A percentile compares a stretch with the other conserved stretches of the same genome.
These are phyloP conservation scores for Chunga burmeisteri DNA, from an alignment of 2,113 vertebrate genomes.

Conservation along the genomic window DNA sequence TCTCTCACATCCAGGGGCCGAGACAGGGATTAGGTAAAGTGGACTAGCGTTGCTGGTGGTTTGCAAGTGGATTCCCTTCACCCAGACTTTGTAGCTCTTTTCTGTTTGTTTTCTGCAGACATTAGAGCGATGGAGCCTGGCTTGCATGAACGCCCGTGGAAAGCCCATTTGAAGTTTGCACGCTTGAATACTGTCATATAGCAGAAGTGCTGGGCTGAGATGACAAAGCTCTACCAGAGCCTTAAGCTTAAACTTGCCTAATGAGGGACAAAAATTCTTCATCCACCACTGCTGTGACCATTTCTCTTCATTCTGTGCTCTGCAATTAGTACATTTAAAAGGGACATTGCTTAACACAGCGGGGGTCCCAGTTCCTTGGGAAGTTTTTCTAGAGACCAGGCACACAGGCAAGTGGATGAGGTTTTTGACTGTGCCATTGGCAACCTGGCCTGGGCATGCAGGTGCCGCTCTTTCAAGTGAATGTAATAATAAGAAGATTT, in stretches of 20 bases:
- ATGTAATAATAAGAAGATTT: conserved; percentile 3
- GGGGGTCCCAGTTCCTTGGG: background rate
- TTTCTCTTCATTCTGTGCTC: conserved; percentile 44
- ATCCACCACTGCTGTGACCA: conserved; percentile 32
- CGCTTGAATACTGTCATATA: background rate
- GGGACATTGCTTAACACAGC: background rate
- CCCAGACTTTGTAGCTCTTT: background rate
- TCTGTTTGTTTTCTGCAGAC: background rate
- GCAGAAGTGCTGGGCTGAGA: conserved; percentile 24
- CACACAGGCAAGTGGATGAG: background rate
- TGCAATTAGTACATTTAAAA: conserved; percentile 38
- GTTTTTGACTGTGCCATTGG: conserved; percentile 5
- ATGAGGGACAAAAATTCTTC: conserved; percentile 61
- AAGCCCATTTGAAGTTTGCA: conserved; percentile 5
- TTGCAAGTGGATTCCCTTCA: background rate
- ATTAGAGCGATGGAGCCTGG: background rate
- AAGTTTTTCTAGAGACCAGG: conserved; percentile 7
- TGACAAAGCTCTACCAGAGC: conserved; percentile 38
- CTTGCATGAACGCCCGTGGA: background rate
- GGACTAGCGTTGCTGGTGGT: background rate
- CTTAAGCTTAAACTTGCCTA: conserved; percentile 40
- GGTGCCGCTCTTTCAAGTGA: background rate
- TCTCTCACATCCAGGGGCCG: background rate
- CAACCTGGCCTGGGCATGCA: background rate
- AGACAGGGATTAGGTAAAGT: background rate